Evolutionary conservation across 2,113 vertebrate genomes (phyloP).

Genomic region (Vombatus ursinus): DNA sequence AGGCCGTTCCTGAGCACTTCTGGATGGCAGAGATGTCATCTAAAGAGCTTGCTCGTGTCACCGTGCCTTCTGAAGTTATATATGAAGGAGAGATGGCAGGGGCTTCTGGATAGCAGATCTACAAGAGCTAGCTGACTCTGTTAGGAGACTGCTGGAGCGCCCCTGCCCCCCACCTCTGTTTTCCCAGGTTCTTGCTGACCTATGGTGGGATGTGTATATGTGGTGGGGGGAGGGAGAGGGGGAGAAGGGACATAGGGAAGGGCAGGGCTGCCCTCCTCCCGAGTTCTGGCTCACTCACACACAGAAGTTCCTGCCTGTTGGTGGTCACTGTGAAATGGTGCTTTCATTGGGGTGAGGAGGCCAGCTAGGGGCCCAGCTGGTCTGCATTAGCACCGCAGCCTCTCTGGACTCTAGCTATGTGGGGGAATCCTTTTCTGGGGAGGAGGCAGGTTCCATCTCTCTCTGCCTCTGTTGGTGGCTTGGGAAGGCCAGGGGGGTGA

Average conservation of each 20-base stretch:
- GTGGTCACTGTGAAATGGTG: background rate
- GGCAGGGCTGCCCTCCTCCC: background rate
- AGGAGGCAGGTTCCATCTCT: background rate
- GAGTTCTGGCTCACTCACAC: background rate
- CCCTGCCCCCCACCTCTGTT: background rate
- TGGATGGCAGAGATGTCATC: background rate
- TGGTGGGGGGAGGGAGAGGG: background rate
- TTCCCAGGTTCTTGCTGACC: background rate
- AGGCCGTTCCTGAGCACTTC: background rate
- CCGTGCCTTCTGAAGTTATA: background rate
- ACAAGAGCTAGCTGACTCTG: background rate
- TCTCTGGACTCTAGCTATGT: background rate
- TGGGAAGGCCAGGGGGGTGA: background rate
- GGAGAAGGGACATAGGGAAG: background rate
- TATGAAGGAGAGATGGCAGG: background rate
- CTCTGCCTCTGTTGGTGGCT: background rate
- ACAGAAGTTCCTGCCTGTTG: background rate
- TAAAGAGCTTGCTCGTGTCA: background rate
- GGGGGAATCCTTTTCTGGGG: background rate
- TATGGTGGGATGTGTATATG: background rate
- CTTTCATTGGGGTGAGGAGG: background rate
- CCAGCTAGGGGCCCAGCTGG: background rate
- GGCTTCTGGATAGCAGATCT: background rate
- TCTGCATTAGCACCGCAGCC: background rate
- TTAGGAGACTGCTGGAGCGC: background rate